phyloP scores from a whole-genome alignment of 2,888 invertebrate species.

The Xanthorhoe designata region DNA sequence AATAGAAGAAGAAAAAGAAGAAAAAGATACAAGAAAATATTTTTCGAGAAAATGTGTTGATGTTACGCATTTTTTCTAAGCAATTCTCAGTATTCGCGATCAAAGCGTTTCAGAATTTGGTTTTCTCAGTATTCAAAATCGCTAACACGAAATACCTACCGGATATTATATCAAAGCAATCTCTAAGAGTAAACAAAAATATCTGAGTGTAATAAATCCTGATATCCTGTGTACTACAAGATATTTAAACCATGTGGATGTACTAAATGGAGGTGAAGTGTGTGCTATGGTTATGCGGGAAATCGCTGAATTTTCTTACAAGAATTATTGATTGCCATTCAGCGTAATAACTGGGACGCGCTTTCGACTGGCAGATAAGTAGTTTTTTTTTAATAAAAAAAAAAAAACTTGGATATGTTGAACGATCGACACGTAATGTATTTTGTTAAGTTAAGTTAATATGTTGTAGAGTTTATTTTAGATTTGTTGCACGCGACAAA shows the following conservation, averaged over 20 bases:
- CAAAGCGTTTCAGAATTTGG: not conserved
- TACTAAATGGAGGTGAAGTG: not conserved
- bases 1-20: too few species aligned
- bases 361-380: too few species aligned
- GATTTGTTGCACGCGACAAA: too few species aligned
- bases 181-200: conserved; percentile 45
- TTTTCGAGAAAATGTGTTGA: too few species aligned
- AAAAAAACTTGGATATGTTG: too few species aligned
- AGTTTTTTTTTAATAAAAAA: too few species aligned
- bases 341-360: too few species aligned
- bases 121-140: conserved; percentile 3
- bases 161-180: conserved; percentile 36
- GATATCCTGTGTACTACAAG: conserved; percentile 22
- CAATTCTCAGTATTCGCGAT: not conserved
- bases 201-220: conserved; percentile 33
- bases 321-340: not conserved
- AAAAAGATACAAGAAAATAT: too few species aligned
- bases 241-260: conserved; percentile 1
- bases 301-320: not conserved
- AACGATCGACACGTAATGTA: too few species aligned
- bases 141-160: not conserved
- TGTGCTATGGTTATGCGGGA: not conserved
- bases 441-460: too few species aligned
- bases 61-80: too few species aligned
- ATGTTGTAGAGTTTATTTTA: too few species aligned